phyloP scores from a whole-genome alignment of 2,888 invertebrate genomes.

The Eudemis profundana region DNA sequence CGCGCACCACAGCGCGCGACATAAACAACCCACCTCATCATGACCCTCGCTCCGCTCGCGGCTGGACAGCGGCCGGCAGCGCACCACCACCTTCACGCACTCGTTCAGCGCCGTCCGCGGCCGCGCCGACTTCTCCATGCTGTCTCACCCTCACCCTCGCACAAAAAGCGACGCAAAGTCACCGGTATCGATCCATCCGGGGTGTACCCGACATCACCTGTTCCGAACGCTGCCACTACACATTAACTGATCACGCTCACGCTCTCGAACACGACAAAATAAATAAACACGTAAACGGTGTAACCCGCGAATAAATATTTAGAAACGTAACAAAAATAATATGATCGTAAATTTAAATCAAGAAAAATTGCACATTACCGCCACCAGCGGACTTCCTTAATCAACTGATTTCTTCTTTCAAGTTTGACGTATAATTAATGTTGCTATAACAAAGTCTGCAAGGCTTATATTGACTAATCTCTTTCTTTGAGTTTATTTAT shows the following conservation, averaged over 20 bases:
- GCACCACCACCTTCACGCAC: constrained; percentile 97
- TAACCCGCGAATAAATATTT: constrained; percentile 69
- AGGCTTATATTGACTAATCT: neutral
- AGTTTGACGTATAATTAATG: constrained; percentile 51
- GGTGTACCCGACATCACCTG: constrained; percentile 75
- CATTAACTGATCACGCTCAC: constrained; percentile 48
- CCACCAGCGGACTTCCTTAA: constrained; percentile 67
- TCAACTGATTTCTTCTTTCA: constrained; percentile 69
- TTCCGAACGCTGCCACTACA: constrained; percentile 58
- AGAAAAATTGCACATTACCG: constrained; percentile 62
- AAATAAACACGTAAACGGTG: constrained; percentile 58
- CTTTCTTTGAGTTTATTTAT: neutral
- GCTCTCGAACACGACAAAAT: constrained; percentile 52
- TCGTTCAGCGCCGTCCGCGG: constrained; percentile 88
- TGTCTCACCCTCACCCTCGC: constrained; percentile 62
- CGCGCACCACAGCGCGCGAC: constrained; percentile 50
- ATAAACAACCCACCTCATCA: constrained; percentile 83
- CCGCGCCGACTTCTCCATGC: constrained; percentile 81
- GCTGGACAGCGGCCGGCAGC: constrained; percentile 97
- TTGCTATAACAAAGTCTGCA: constrained; percentile 23
- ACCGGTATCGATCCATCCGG: constrained; percentile 83
- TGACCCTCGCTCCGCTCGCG: constrained; percentile 92
- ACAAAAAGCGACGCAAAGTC: constrained; percentile 69
- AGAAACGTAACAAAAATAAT: constrained; percentile 69
- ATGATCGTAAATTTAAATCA: constrained; percentile 73